Evolutionary conservation across 2,113 vertebrate species (phyloP).

Genomic region (Paradisaea rubra): DNA sequence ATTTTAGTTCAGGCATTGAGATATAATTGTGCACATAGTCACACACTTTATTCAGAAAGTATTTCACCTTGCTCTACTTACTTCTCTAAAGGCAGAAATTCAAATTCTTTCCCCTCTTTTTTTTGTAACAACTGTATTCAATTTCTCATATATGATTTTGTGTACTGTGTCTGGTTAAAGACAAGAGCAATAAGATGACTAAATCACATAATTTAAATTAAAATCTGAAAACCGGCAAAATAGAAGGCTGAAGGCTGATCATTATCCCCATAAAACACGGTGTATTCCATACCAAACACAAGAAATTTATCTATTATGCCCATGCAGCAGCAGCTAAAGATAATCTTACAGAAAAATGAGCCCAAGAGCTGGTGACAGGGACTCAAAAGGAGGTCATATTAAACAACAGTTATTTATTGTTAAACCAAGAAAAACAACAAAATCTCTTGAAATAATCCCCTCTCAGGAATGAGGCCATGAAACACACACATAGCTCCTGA

Average conservation of each 20-base stretch:
- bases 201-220: background rate
- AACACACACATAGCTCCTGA: background rate
- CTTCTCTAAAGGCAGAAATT: background rate
- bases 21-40: background rate
- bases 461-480: background rate
- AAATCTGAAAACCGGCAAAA: background rate
- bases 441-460: constrained; percentile 21
- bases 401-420: constrained; percentile 23
- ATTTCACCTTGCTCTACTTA: background rate
- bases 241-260: background rate
- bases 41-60: background rate
- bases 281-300: background rate
- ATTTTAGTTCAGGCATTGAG: background rate
- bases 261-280: background rate
- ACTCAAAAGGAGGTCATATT: constrained; percentile 4
- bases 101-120: background rate
- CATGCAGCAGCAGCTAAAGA: background rate
- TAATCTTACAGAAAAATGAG: constrained; percentile 1
- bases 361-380: background rate
- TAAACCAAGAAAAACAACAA: constrained; percentile 10
- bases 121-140: background rate
- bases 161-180: background rate
- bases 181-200: background rate
- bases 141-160: background rate
- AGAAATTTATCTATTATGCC: background rate